Conservation (phyloP, 2,113 vertebrate species). For the Pangasianodon gigas region DNA sequence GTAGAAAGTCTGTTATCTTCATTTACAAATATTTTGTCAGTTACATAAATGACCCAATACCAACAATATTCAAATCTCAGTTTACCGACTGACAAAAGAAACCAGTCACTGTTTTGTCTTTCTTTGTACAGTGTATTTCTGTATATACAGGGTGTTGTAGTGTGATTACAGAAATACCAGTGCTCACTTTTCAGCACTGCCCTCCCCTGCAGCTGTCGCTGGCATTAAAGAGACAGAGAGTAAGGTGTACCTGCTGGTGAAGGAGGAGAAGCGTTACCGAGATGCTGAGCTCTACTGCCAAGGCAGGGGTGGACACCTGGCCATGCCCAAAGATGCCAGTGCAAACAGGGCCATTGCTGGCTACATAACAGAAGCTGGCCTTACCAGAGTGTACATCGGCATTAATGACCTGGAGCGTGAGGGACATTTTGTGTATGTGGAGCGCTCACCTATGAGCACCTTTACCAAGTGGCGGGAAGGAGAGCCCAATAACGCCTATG, state of each 20-base stretch:
- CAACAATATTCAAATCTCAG: not conserved
- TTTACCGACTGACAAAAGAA: not conserved
- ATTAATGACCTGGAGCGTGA: slow-evolving; percentile 90
- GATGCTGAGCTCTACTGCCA: slow-evolving; percentile 92
- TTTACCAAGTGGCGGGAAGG: slow-evolving; percentile 94
- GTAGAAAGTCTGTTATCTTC: not conserved
- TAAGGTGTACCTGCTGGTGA: slow-evolving; percentile 96
- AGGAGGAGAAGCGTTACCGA: slow-evolving; percentile 88
- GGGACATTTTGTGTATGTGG: slow-evolving; percentile 87
- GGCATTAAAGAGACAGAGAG: slow-evolving; percentile 93
- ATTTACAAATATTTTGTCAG: not conserved
- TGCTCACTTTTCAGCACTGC: slow-evolving; percentile 96
- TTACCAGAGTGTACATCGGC: slow-evolving; percentile 90
- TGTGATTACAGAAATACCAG: slow-evolving; percentile 84
- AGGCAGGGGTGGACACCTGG: slow-evolving; percentile 86
- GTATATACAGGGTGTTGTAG: slow-evolving; percentile 63
- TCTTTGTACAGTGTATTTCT: slow-evolving; percentile 43
- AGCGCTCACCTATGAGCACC: slow-evolving; percentile 89
- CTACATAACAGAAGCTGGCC: slow-evolving; percentile 87
- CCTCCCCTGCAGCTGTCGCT: slow-evolving; percentile 96
- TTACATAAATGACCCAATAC: not conserved
- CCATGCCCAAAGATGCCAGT: slow-evolving; percentile 92
- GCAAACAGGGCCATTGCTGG: slow-evolving; percentile 84
- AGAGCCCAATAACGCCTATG: slow-evolving; percentile 93
- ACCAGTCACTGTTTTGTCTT: slow-evolving; percentile 23